Evolutionary conservation across 1,140 invertebrate species (phyloP).

Genomic region (Streblospio benedicti): DNA sequence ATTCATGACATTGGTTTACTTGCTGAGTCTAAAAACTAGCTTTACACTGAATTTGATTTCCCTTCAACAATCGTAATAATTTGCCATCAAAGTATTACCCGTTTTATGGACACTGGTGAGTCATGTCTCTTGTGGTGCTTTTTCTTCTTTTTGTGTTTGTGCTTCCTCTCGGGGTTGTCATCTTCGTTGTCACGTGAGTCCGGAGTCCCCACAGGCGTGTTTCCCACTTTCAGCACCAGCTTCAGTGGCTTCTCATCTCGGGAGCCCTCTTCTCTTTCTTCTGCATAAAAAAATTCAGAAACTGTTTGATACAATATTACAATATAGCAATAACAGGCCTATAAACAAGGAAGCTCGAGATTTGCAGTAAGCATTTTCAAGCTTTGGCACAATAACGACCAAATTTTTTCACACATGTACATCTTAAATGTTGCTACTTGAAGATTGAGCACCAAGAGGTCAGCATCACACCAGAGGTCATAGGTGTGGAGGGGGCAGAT

Average conservation of each 20-base stretch:
- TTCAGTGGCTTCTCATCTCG: constrained; percentile 60
- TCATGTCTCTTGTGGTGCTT: constrained; percentile 24
- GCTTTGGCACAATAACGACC: not conserved
- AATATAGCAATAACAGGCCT: not conserved
- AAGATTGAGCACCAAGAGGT: no score
- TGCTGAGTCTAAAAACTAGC: not conserved
- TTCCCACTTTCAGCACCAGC: constrained; percentile 70
- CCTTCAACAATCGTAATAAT: not conserved
- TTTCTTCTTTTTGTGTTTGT: constrained; percentile 43
- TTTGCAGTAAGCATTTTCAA: not conserved
- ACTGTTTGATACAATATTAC: not conserved
- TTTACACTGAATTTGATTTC: not conserved
- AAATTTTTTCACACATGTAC: constrained; percentile 16
- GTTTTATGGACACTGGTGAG: not conserved
- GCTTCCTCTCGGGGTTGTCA: constrained; percentile 22
- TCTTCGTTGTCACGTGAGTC: constrained; percentile 17
- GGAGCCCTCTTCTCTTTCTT: no score
- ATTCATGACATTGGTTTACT: not conserved
- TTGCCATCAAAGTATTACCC: not conserved
- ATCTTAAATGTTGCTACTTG: constrained; percentile 4
- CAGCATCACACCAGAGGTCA: no score
- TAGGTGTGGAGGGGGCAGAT: no score
- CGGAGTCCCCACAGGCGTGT: not conserved
- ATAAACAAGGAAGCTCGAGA: not conserved
- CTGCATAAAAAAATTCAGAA: no score